A percentile compares a stretch with the other conserved stretches of the same genome.
These are phyloP conservation scores for Mus spretus DNA, from an alignment of 2,797 vertebrate genomes.

Conservation along the genomic window DNA sequence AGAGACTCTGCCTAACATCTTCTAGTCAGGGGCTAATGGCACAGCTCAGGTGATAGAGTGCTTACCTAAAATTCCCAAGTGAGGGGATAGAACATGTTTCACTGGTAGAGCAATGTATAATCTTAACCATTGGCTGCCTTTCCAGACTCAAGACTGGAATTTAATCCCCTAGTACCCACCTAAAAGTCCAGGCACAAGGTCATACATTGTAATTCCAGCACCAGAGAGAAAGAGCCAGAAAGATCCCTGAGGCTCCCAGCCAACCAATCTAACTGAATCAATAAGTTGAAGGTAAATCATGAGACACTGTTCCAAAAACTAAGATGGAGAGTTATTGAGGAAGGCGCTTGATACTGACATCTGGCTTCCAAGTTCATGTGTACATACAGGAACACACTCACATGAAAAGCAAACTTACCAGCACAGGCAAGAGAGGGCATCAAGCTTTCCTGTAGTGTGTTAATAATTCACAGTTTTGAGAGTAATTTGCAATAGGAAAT, in stretches of 20 bases:
- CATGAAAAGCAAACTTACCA: not conserved
- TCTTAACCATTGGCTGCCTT: not conserved
- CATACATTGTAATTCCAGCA: not conserved
- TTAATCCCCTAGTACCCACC: not conserved
- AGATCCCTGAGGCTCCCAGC: not conserved
- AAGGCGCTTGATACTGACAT: not conserved
- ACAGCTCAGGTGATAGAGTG: not conserved
- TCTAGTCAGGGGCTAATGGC: not conserved
- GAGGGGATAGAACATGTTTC: not conserved
- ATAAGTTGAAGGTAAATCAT: not conserved
- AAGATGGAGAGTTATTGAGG: not conserved
- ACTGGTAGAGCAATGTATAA: not conserved
- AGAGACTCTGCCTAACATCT: not conserved
- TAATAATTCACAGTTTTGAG: constrained; percentile 58
- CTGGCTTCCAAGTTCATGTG: not conserved
- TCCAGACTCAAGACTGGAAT: not conserved
- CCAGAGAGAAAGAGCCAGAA: not conserved
- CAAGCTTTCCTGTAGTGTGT: not conserved
- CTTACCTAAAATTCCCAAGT: not conserved
- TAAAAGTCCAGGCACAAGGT: not conserved
- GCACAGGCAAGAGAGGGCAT: not conserved
- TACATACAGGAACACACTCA: not conserved
- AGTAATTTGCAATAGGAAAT: constrained; percentile 71
- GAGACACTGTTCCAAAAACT: not conserved
- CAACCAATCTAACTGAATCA: not conserved